These are phyloP conservation scores for Gambusia holbrooki DNA, from an alignment of 2,113 vertebrate species.

Conservation along the genomic window DNA sequence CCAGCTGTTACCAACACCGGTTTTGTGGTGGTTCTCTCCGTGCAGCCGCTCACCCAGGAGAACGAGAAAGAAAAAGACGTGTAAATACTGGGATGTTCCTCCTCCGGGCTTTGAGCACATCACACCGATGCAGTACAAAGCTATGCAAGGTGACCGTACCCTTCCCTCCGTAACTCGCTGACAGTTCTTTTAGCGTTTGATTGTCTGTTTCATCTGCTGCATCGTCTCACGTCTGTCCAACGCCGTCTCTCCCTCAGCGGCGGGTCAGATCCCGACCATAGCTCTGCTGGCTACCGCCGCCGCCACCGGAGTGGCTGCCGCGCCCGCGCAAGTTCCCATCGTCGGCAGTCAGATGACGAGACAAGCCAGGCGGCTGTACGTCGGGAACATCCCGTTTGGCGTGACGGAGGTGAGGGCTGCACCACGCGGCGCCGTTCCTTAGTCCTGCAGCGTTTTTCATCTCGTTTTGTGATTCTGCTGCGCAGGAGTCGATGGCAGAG, in stretches of 20 bases:
- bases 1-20: background rate
- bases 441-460: background rate
- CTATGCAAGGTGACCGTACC: conserved; percentile 78
- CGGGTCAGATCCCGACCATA: conserved; percentile 77
- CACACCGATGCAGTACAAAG: conserved; percentile 82
- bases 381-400: conserved; percentile 83
- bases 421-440: accelerated
- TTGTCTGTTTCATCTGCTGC: too few relatives aligned
- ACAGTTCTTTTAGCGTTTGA: too few relatives aligned
- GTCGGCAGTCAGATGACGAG: conserved; percentile 82
- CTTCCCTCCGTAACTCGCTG: too few relatives aligned
- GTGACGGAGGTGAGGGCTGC: conserved; percentile 69
- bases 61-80: conserved; percentile 75
- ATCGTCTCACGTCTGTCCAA: too few relatives aligned
- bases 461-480: background rate
- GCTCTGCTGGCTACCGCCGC: conserved; percentile 75
- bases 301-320: conserved; percentile 66
- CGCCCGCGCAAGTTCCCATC: conserved; percentile 74
- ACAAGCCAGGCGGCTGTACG: conserved; percentile 80
- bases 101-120: conserved; percentile 81
- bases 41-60: conserved; percentile 72
- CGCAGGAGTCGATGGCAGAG: conserved; percentile 81
- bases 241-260: conserved; percentile 39
- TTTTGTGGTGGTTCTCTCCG: background rate
- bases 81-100: conserved; percentile 81